phyloP scores from a whole-genome alignment of 2,113 vertebrate species.

The Phrynosoma blainvillii region DNA sequence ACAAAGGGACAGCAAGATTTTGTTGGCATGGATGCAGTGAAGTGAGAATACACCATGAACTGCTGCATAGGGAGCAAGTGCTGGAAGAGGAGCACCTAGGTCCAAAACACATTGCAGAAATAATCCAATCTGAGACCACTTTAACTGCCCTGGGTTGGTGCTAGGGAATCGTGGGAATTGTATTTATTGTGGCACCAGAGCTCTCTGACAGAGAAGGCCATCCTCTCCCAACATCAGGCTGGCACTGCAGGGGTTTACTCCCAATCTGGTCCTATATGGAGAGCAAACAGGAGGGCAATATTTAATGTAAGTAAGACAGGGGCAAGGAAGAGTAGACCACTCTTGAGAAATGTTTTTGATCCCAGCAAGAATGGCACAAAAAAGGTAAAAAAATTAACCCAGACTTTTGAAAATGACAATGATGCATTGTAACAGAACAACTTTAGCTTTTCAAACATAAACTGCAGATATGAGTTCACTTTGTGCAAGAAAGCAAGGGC shows the following conservation, averaged over 20 bases:
- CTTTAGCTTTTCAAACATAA: background rate
- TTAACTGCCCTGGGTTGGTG: too few relatives aligned
- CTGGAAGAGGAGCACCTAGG: background rate
- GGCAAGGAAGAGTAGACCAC: background rate
- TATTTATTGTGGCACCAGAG: too few relatives aligned
- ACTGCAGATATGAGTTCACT: background rate
- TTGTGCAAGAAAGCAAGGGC: background rate
- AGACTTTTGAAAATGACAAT: background rate
- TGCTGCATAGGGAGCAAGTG: background rate
- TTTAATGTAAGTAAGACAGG: background rate
- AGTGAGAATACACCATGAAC: background rate
- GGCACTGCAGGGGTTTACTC: background rate
- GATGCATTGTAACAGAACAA: background rate
- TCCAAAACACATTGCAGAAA: too few relatives aligned
- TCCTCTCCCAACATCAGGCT: background rate
- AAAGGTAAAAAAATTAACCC: background rate
- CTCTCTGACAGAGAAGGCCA: background rate
- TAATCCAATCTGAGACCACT: too few relatives aligned
- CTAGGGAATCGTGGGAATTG: too few relatives aligned
- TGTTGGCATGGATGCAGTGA: background rate
- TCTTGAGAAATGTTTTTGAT: background rate
- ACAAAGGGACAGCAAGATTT: background rate
- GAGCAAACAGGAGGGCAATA: background rate
- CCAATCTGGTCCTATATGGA: background rate
- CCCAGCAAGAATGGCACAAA: background rate